These are phyloP conservation scores for Boulengeromyrus knoepffleri DNA, from an alignment of 2,113 vertebrate genomes.

Conservation along the genomic window DNA sequence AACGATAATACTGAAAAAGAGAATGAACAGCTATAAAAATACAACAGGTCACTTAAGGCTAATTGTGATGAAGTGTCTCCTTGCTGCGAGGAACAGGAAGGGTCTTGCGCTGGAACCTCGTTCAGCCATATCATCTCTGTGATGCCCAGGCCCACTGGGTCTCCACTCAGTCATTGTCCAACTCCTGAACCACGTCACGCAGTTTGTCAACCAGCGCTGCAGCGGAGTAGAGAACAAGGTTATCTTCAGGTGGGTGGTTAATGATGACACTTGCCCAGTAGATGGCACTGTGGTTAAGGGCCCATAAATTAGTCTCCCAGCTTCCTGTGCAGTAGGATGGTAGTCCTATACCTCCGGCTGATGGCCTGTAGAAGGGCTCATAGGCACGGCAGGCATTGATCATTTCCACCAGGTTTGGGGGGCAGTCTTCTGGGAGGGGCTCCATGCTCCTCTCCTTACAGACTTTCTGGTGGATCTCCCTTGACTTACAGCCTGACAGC, in stretches of 20 bases:
- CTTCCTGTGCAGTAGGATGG: background rate
- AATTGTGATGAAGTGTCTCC: background rate
- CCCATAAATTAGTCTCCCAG: background rate
- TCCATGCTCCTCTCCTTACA: constrained; percentile 35
- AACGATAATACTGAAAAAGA: background rate
- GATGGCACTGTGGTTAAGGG: background rate
- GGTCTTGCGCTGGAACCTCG: background rate
- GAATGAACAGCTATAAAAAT: background rate
- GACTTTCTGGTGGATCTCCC: constrained; percentile 56
- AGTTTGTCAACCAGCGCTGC: constrained; percentile 57
- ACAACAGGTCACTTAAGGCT: background rate
- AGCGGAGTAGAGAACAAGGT: constrained; percentile 15
- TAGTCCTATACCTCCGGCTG: constrained; percentile 55
- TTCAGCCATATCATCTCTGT: background rate
- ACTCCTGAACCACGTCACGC: constrained; percentile 35
- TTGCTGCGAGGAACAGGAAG: background rate
- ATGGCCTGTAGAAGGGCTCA: constrained; percentile 60
- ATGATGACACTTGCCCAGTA: background rate
- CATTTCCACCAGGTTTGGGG: constrained; percentile 44
- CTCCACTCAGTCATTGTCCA: constrained; percentile 36
- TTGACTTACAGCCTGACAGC: constrained; percentile 43
- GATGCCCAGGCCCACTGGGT: background rate
- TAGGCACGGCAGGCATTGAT: constrained; percentile 57
- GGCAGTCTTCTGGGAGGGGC: constrained; percentile 62
- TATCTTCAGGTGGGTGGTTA: background rate